phyloP scores from a whole-genome alignment of 2,888 invertebrate species.

The Cyclophora albipunctata region DNA sequence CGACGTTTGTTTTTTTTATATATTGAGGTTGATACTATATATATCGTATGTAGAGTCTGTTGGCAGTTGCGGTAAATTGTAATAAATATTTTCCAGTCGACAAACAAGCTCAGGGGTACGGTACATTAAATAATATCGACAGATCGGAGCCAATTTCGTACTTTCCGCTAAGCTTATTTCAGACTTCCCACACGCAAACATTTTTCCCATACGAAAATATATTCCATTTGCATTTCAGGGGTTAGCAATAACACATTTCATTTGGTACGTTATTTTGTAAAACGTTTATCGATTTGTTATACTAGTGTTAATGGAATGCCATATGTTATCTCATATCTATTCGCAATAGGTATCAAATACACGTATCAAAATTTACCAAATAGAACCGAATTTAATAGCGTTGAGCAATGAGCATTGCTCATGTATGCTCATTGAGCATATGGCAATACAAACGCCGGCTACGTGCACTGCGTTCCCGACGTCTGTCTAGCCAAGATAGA shows the following conservation, averaged over 20 bases:
- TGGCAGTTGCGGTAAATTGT: constrained; percentile 42
- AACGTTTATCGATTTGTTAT: constrained; percentile 21
- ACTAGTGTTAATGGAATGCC: constrained; percentile 2
- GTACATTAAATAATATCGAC: constrained; percentile 69
- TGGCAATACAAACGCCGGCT: too few relatives aligned
- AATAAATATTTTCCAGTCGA: constrained; percentile 64
- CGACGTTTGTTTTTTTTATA: too few relatives aligned
- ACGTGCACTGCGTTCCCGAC: too few relatives aligned
- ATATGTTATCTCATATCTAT: not conserved
- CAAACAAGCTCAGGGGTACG: constrained; percentile 55
- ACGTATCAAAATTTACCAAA: too few relatives aligned
- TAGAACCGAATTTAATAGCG: too few relatives aligned
- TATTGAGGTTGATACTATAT: too few relatives aligned
- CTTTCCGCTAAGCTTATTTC: constrained; percentile 63
- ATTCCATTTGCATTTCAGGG: constrained; percentile 62
- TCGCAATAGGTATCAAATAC: not conserved
- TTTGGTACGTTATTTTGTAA: constrained; percentile 25
- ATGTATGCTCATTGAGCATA: too few relatives aligned
- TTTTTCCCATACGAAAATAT: constrained; percentile 53
- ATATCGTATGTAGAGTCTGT: constrained; percentile 8
- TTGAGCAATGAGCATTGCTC: too few relatives aligned
- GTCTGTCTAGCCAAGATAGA: too few relatives aligned
- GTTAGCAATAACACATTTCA: constrained; percentile 46
- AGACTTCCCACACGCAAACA: constrained; percentile 57
- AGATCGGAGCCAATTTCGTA: constrained; percentile 65